Conservation (phyloP, 2,888 invertebrate genomes). For the Melanostoma mellinum region DNA sequence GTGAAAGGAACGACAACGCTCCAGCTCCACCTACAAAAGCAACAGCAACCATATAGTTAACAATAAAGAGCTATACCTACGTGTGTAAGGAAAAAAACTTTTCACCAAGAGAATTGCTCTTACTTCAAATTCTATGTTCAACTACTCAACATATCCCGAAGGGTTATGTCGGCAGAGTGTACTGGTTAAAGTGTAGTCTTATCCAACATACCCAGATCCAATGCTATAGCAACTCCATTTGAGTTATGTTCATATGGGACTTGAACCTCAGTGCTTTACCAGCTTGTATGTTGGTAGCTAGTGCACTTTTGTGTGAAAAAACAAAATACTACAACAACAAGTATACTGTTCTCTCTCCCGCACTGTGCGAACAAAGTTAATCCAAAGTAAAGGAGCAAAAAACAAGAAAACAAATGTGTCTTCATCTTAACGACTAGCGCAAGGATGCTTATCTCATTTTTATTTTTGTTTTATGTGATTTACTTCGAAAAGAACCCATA, state of each 20-base stretch:
- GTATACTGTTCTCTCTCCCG: neutral
- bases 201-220: slow-evolving; percentile 10
- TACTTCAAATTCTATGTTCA: slow-evolving; percentile 49
- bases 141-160: slow-evolving; percentile 51
- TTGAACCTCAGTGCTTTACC: neutral
- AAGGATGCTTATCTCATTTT: slow-evolving; percentile 16
- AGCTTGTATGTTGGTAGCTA: neutral
- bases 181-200: neutral
- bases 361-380: slow-evolving; percentile 8
- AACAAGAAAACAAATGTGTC: slow-evolving; percentile 11
- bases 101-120: slow-evolving; percentile 39
- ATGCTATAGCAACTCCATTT: slow-evolving; percentile 23
- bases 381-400: slow-evolving; percentile 15
- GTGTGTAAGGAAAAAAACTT: slow-evolving; percentile 46
- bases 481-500: slow-evolving; percentile 9
- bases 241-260: slow-evolving; percentile 42
- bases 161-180: slow-evolving; percentile 3
- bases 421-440: slow-evolving; percentile 20
- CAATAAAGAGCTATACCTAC: slow-evolving; percentile 8
- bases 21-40: slow-evolving; percentile 10
- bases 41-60: neutral
- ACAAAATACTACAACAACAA: slow-evolving; percentile 30
- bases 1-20: slow-evolving; percentile 14
- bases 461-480: neutral
- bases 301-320: neutral